These are phyloP conservation scores for Eupristina koningsbergeri DNA, from an alignment of 1,140 invertebrate genomes.

Conservation along the genomic window DNA sequence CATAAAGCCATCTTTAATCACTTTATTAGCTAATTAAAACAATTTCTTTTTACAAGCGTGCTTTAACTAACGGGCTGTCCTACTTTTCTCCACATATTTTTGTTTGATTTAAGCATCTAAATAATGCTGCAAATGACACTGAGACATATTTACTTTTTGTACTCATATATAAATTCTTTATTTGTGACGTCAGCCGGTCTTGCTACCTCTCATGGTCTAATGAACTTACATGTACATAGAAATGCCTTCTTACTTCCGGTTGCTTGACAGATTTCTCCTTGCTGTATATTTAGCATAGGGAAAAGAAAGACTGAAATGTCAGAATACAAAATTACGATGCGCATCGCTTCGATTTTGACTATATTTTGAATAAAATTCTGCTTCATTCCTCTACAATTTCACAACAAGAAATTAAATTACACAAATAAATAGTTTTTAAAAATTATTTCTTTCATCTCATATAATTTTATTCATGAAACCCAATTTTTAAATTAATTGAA, in stretches of 20 bases:
- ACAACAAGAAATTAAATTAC: too few relatives aligned
- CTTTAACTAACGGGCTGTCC: background rate
- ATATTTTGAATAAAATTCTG: background rate
- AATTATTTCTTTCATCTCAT: too few relatives aligned
- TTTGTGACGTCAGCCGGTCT: background rate
- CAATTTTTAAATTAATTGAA: too few relatives aligned
- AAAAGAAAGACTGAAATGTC: background rate
- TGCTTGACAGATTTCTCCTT: slow-evolving; percentile 16
- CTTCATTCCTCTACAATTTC: too few relatives aligned
- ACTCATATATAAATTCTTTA: background rate
- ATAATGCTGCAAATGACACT: background rate
- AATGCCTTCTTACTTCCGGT: slow-evolving; percentile 8
- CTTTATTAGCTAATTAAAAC: background rate
- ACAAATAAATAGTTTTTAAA: too few relatives aligned
- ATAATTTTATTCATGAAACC: too few relatives aligned
- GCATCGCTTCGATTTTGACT: background rate
- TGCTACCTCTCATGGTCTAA: slow-evolving; percentile 2
- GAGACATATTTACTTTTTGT: background rate
- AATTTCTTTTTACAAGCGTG: background rate
- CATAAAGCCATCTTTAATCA: too few relatives aligned
- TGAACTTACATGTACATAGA: slow-evolving; percentile 6
- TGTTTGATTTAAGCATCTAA: too few relatives aligned
- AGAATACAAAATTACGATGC: too few relatives aligned
- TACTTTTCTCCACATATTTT: background rate
- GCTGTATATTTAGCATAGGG: background rate